phyloP scores from a whole-genome alignment of 2,888 invertebrate species.

The Hedychridium roseum region DNA sequence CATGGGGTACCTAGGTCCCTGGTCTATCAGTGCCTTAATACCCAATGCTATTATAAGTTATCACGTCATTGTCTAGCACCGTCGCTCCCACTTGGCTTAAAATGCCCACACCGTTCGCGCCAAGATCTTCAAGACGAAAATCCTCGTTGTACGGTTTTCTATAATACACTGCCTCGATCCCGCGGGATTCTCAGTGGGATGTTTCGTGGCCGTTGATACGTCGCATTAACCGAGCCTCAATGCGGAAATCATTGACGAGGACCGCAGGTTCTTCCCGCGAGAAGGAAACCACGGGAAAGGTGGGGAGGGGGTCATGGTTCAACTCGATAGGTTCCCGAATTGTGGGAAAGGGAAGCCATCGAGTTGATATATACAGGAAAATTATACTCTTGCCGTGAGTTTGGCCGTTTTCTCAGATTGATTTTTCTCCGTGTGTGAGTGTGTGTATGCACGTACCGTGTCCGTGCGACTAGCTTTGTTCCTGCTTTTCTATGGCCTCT shows the following conservation, averaged over 20 bases:
- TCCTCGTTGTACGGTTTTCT: no score
- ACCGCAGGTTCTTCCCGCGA: conserved; percentile 20
- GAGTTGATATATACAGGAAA: no score
- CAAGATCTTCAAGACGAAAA: conserved; percentile 14
- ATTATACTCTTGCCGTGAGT: no score
- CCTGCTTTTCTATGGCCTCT: conserved; percentile 1
- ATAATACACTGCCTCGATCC: no score
- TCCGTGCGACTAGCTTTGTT: no score
- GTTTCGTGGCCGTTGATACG: neutral
- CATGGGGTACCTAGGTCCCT: conserved; percentile 49
- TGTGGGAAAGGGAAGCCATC: no score
- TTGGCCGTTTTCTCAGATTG: no score
- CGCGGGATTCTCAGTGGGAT: neutral
- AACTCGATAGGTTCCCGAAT: no score
- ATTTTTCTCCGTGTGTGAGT: no score
- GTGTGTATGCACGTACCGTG: no score
- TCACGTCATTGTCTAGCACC: conserved; percentile 55
- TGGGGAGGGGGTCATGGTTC: no score
- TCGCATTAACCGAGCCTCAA: neutral
- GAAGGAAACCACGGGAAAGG: conserved; percentile 9
- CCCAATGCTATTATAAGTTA: conserved; percentile 60
- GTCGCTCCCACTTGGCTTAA: conserved; percentile 20
- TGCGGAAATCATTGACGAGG: neutral
- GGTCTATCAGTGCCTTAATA: conserved; percentile 58
- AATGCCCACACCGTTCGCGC: conserved; percentile 7